Evolutionary conservation across 2,113 vertebrate genomes (phyloP).

Genomic region (Parotia lawesii): DNA sequence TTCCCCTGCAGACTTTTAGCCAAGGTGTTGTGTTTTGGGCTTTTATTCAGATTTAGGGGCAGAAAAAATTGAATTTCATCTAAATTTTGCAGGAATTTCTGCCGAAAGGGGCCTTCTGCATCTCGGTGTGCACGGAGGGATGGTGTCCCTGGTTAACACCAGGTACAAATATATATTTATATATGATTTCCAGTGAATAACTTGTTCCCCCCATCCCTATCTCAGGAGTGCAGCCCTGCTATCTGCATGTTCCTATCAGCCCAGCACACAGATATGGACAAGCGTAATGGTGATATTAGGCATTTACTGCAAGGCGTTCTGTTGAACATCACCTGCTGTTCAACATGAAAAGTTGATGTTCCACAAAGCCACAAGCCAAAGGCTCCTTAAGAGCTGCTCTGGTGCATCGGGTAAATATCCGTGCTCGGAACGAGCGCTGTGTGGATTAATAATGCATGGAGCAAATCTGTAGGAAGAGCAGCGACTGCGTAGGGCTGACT

Average conservation of each 20-base stretch:
- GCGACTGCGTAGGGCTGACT: background rate
- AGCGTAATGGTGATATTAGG: slow-evolving; percentile 33
- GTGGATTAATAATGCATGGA: slow-evolving; percentile 50
- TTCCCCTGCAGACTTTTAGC: background rate
- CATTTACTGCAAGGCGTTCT: slow-evolving; percentile 19
- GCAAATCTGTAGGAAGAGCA: slow-evolving; percentile 10
- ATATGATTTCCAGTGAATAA: slow-evolving; percentile 10
- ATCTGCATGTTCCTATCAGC: slow-evolving; percentile 19
- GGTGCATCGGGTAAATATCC: slow-evolving; percentile 24
- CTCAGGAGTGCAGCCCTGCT: slow-evolving; percentile 28
- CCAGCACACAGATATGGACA: background rate
- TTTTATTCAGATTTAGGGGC: background rate
- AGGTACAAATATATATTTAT: background rate
- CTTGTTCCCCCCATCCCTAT: background rate
- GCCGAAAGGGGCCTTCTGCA: background rate
- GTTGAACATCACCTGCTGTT: slow-evolving; percentile 65
- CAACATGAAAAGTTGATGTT: slow-evolving; percentile 48
- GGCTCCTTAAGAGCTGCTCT: slow-evolving; percentile 24
- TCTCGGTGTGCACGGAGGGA: accelerated
- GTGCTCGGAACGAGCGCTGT: background rate
- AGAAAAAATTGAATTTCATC: background rate
- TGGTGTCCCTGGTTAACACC: background rate
- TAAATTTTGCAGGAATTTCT: background rate
- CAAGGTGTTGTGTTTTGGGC: background rate
- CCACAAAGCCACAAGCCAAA: slow-evolving; percentile 37